phyloP scores from a whole-genome alignment of 2,797 vertebrate species.

The Chloroceryle inda region DNA sequence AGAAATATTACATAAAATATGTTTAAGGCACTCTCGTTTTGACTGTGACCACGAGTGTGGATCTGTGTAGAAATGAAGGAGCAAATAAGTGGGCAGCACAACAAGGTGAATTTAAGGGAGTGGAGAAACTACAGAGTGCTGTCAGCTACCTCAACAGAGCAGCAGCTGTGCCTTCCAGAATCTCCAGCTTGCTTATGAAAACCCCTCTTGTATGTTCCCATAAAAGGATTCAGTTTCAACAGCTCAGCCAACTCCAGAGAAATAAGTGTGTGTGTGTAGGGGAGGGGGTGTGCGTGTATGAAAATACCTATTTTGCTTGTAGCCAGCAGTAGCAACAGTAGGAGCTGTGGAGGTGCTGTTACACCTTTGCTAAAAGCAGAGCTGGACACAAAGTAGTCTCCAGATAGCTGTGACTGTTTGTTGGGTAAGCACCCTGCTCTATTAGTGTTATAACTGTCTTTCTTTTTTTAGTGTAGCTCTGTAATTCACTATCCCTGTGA shows the following conservation, averaged over 20 bases:
- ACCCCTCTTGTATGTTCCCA: background rate
- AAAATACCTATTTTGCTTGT: background rate
- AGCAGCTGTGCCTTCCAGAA: background rate
- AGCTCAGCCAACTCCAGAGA: background rate
- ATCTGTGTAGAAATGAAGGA: background rate
- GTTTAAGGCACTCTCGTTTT: background rate
- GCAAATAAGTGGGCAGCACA: background rate
- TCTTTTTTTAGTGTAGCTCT: background rate
- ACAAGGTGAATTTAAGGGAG: background rate
- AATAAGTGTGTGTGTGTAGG: background rate
- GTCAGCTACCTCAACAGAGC: background rate
- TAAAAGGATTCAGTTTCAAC: conserved; percentile 39
- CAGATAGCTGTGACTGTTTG: background rate
- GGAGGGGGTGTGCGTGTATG: background rate
- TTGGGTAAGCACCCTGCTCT: background rate
- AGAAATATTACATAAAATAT: background rate
- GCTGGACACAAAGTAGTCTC: background rate
- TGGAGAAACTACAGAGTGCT: background rate
- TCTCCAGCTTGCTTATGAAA: conserved; percentile 27
- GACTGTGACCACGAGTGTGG: background rate
- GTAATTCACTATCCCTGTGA: background rate
- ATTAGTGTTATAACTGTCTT: too few relatives aligned
- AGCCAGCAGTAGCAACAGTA: background rate
- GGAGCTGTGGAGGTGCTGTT: background rate
- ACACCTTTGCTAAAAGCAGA: background rate